Evolutionary conservation across 2,888 invertebrate species (phyloP), one percentile per base, ranked within the genome.

Genomic region (Andrena chrysosceles): DNA sequence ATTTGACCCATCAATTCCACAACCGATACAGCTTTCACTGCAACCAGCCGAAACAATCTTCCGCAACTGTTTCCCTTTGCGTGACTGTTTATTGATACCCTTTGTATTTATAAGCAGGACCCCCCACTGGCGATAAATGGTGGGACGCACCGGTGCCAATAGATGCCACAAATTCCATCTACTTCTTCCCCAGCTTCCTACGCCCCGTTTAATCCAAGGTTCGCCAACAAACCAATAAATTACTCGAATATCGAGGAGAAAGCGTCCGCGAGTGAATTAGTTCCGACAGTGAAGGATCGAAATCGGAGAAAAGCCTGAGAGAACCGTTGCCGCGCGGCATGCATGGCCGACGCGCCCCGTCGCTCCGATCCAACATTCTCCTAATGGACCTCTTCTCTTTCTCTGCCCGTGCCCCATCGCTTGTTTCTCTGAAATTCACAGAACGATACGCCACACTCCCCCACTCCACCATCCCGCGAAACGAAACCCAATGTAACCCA

Each of bases 331-430:
- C 59, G 59, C 56, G 63, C 20, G 33, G 59, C 63, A 49, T 49
- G 70, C 52, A 71, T 48, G 31, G 35, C 54, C 42, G 26, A 29
- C n/a, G 49, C 49, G 35, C 49, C 59, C 59, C 63, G 63, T 64
- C 75, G 68, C 20, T 29, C 2, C 62, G 67, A 71, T 72, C 77
- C 52, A 67, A 72, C 80, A 52, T 77, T 77, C 62, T n/a, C 71
- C 69, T 71, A 71, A 77, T 77, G 67, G 49, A 63, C 29, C 35
- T 59, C 67, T 69, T 71, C 54, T 77, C 75, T 64, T 63, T 29
- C 54, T 31, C 49, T 8, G 16, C 6, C n/a, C 13, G 8, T 23
- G 42, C 29, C n/a, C 23, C 48, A 35, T 48, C 54, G 4, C 29
- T 54, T 10, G 26, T 67, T 74, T 71, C 59, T 59, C 48, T n/a